Evolutionary conservation across 2,797 vertebrate species (phyloP).

Genomic region (Anomalospiza imberbis): DNA sequence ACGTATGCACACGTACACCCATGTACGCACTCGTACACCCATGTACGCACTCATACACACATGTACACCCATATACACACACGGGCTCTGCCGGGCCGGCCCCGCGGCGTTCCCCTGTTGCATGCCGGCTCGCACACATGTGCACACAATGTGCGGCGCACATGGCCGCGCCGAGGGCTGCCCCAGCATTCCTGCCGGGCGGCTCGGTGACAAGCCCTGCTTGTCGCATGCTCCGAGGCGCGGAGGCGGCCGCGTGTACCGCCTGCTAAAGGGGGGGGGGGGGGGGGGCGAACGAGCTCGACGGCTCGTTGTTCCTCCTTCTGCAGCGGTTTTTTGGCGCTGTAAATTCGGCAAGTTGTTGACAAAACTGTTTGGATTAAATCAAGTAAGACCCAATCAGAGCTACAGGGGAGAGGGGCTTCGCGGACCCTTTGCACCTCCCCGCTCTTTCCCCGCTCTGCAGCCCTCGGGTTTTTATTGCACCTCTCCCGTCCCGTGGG

Average conservation of each 20-base stretch:
- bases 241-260: background rate
- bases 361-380: background rate
- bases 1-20: too few species aligned
- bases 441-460: background rate
- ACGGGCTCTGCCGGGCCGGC: background rate
- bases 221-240: background rate
- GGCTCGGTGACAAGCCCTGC: background rate
- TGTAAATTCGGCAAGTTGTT: background rate
- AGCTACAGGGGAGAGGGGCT: background rate
- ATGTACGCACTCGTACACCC: fast-evolving
- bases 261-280: background rate
- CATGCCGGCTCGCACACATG: background rate
- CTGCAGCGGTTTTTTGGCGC: background rate
- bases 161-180: background rate
- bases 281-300: background rate
- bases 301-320: background rate
- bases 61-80: fast-evolving
- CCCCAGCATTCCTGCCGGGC: background rate
- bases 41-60: background rate
- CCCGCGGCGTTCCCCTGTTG: background rate
- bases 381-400: background rate
- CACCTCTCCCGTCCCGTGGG: background rate
- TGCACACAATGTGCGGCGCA: background rate
- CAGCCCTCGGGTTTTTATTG: background rate
- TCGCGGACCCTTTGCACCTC: background rate